Conservation (phyloP, 2,888 invertebrate species). For the Apamea sordens region DNA sequence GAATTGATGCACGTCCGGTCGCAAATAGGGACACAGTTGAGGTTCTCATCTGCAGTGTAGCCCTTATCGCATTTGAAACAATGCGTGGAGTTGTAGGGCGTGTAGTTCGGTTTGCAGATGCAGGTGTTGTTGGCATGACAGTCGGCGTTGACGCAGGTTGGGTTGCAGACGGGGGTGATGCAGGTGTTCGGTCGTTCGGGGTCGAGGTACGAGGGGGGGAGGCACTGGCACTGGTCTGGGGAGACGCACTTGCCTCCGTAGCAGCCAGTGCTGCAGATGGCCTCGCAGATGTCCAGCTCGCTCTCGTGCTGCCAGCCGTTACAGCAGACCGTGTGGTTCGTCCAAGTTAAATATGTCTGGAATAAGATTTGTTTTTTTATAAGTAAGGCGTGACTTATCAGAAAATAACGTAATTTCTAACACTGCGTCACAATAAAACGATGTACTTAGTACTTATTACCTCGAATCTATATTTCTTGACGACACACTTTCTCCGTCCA, state of each 20-base stretch:
- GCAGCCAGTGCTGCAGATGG: slow-evolving; percentile 88
- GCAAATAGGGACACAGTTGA: slow-evolving; percentile 71
- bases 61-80: slow-evolving; percentile 76
- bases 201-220: slow-evolving; percentile 76
- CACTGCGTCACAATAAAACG: no score
- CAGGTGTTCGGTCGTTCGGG: slow-evolving; percentile 78
- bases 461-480: slow-evolving; percentile 73
- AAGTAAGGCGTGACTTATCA: background rate
- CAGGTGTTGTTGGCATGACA: slow-evolving; percentile 81
- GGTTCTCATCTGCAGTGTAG: slow-evolving; percentile 66
- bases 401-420: background rate
- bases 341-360: slow-evolving; percentile 76
- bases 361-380: slow-evolving; percentile 53
- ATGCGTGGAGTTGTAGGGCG: slow-evolving; percentile 76
- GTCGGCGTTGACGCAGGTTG: slow-evolving; percentile 78
- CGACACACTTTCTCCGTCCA: slow-evolving; percentile 76
- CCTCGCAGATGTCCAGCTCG: slow-evolving; percentile 80
- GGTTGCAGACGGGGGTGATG: slow-evolving; percentile 76
- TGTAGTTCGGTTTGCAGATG: slow-evolving; percentile 73
- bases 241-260: slow-evolving; percentile 82
- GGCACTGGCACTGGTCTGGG: slow-evolving; percentile 82
- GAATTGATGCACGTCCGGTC: slow-evolving; percentile 67
- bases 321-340: slow-evolving; percentile 81
- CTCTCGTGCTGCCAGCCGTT: slow-evolving; percentile 83
- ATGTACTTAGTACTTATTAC: slow-evolving; percentile 58